Percentiles rank a stretch among this genome's conserved stretches.
Evolutionary conservation across 2,888 invertebrate species (phyloP).

Genomic region (Eretmocerus hayati): DNA sequence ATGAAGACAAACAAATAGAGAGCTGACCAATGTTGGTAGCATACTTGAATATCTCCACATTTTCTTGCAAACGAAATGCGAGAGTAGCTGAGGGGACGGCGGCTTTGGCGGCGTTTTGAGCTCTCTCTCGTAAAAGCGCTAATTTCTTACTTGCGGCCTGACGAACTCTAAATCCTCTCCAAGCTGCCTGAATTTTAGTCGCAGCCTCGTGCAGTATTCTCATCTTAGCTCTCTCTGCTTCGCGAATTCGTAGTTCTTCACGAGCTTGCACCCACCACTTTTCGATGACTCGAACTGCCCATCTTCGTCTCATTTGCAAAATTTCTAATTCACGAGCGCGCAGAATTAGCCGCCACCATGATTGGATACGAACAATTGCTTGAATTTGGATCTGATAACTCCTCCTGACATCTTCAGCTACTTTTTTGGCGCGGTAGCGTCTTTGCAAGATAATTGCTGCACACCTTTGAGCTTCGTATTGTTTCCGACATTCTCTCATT

Average conservation of each 20-base stretch:
- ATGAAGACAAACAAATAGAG: slow-evolving; percentile 42
- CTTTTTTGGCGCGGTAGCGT: slow-evolving; percentile 40
- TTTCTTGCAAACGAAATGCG: slow-evolving; percentile 36
- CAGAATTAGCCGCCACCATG: slow-evolving; percentile 22
- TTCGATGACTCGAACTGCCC: slow-evolving; percentile 24
- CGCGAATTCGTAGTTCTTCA: slow-evolving; percentile 5
- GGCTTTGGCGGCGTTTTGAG: slow-evolving; percentile 31
- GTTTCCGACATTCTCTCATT: slow-evolving; percentile 17
- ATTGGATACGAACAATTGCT: slow-evolving; percentile 26
- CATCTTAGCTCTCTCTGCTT: slow-evolving; percentile 39
- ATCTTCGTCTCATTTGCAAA: slow-evolving; percentile 13
- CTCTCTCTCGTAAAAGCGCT: slow-evolving; percentile 35
- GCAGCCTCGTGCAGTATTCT: slow-evolving; percentile 50
- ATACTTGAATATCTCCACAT: slow-evolving; percentile 36
- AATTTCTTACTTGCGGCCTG: slow-evolving; percentile 29
- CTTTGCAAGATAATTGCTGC: slow-evolving; percentile 44
- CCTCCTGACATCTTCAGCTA: slow-evolving; percentile 26
- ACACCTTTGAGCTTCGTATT: slow-evolving; percentile 22
- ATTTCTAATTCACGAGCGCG: slow-evolving; percentile 11
- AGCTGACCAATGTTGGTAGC: slow-evolving; percentile 41
- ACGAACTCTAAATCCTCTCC: slow-evolving; percentile 45
- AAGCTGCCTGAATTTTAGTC: slow-evolving; percentile 58
- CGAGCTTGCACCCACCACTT: slow-evolving; percentile 24
- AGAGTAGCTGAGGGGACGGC: slow-evolving; percentile 41
- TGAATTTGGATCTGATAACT: slow-evolving; percentile 11